phyloP scores from a whole-genome alignment of 2,888 invertebrate genomes.

The Pogonocherus hispidulus region DNA sequence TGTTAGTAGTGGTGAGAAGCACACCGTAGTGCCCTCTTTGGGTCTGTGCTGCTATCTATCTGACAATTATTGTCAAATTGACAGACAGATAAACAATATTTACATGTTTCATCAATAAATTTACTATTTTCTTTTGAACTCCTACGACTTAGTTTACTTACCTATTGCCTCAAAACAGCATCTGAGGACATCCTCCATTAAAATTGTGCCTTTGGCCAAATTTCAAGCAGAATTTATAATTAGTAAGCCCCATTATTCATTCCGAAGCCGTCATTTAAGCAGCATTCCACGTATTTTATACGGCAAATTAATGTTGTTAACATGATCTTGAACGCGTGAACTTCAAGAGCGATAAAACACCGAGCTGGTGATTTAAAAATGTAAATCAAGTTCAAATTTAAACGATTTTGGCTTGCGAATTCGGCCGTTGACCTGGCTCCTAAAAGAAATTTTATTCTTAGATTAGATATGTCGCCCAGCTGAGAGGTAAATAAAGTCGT shows the following conservation, averaged over 20 bases:
- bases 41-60: too few species aligned
- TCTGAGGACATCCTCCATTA: too few species aligned
- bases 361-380: conserved; percentile 41
- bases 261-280: background rate
- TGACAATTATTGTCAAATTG: too few species aligned
- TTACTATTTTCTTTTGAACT: too few species aligned
- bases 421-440: conserved; percentile 48
- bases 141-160: too few species aligned
- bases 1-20: too few species aligned
- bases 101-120: too few species aligned
- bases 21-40: too few species aligned
- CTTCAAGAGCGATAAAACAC: conserved; percentile 43
- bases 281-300: background rate
- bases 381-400: conserved; percentile 50
- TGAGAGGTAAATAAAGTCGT: conserved; percentile 42
- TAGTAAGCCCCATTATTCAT: background rate
- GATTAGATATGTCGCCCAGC: conserved; percentile 40
- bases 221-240: background rate
- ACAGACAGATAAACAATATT: too few species aligned
- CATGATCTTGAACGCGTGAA: conserved; percentile 42
- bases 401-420: conserved; percentile 44
- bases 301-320: conserved; percentile 2
- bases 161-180: too few species aligned
- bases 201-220: too few species aligned
- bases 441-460: conserved; percentile 49